phyloP scores from a whole-genome alignment of 1,140 invertebrate species.

The Lycorma delicatula region DNA sequence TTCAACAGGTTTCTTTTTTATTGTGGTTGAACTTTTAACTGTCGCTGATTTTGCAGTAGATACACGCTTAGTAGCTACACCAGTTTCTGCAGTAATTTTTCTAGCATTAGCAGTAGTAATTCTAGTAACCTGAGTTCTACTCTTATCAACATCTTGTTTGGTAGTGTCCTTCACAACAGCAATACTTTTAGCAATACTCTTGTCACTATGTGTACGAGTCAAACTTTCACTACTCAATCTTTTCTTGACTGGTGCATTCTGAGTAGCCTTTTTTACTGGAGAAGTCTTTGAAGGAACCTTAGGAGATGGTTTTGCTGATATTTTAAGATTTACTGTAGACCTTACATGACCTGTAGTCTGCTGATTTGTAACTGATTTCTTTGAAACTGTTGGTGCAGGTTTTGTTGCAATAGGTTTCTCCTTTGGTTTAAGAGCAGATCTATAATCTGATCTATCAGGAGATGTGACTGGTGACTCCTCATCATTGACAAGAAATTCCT shows the following conservation, averaged over 20 bases:
- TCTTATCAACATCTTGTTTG: constrained; percentile 9
- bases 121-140: background rate
- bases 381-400: too few relatives aligned
- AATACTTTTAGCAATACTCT: constrained; percentile 8
- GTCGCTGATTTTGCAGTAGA: constrained; percentile 12
- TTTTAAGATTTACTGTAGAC: too few relatives aligned
- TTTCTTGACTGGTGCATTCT: background rate
- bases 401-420: too few relatives aligned
- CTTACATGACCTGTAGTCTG: too few relatives aligned
- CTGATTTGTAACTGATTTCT: too few relatives aligned
- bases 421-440: too few relatives aligned
- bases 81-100: constrained; percentile 8
- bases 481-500: constrained; percentile 29
- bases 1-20: constrained; percentile 11
- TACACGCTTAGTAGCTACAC: constrained; percentile 7
- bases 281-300: background rate
- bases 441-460: background rate
- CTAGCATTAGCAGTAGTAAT: background rate
- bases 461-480: constrained; percentile 10
- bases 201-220: constrained; percentile 12
- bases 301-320: background rate
- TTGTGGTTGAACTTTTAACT: constrained; percentile 3
- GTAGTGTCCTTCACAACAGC: constrained; percentile 5
- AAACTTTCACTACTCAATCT: constrained; percentile 13
- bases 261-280: background rate